Conservation (phyloP, 2,113 vertebrate genomes). For the Oreotragus oreotragus region DNA sequence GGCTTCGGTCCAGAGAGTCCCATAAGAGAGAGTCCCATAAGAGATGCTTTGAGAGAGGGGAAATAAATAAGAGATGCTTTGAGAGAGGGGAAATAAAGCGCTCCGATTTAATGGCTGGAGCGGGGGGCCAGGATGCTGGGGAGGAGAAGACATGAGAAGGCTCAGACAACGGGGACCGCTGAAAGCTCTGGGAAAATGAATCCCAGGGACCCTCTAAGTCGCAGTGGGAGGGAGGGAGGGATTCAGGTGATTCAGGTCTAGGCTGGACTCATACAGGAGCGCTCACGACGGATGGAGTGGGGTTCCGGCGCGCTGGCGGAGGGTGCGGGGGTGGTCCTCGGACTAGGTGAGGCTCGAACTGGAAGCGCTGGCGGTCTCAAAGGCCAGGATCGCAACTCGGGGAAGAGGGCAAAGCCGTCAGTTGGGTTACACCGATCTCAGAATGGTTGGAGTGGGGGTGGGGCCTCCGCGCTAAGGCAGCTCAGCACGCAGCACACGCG, state of each 20-base stretch:
- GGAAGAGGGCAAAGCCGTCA: too few species aligned
- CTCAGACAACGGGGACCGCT: not conserved
- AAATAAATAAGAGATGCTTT: not conserved
- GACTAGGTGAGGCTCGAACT: too few species aligned
- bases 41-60: not conserved
- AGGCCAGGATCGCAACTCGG: too few species aligned
- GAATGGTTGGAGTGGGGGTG: too few species aligned
- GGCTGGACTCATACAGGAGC: not conserved
- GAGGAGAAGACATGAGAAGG: not conserved
- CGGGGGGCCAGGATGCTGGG: not conserved
- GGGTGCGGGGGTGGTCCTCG: not conserved
- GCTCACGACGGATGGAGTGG: not conserved
- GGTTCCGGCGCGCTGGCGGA: rapidly evolving
- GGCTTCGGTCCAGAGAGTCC: not conserved
- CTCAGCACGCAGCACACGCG: too few species aligned
- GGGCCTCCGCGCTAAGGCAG: too few species aligned
- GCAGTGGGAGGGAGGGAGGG: not conserved
- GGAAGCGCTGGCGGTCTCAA: too few species aligned
- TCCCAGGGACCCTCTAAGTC: not conserved
- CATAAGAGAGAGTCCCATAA: too few species aligned
- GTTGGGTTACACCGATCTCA: too few species aligned
- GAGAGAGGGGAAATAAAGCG: not conserved
- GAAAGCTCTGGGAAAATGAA: not conserved
- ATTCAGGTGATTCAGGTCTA: not conserved
- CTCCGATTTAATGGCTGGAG: not conserved